Evolutionary conservation across 2,113 vertebrate species (phyloP), one percentile per base, ranked within the genome.

Genomic region (Lagenorhynchus albirostris): DNA sequence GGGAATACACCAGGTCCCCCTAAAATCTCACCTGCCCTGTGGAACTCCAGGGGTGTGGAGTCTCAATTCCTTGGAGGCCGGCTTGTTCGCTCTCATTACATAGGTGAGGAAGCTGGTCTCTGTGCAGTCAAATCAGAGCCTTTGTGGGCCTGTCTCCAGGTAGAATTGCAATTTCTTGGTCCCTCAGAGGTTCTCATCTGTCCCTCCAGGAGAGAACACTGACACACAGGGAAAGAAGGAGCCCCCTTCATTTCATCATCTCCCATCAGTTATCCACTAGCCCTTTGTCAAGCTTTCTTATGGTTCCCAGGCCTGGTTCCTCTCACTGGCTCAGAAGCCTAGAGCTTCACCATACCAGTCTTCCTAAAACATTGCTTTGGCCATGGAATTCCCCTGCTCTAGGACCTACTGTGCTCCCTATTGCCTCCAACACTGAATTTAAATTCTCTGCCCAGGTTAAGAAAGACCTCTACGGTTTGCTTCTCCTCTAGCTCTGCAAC

Each of bases 291-390:
- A 77, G 77, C 1, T 3, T 53, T 31, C 33, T 25, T 3, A 14
- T 3, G 20, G 25, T 21, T 50, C 41, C 65, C 63, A 5, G 21
- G 36, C 17, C 2, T 2, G 31, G 31, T 26, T 31, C n/a, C 23
- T 68, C 26, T 1, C 6, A 0, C 21, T 17, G 4, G 10, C 63
- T 50, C 89, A 38, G 84, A 68, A 44, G 23, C 7, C 31, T 25
- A 53, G 47, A 67, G 17, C 4, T 23, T n/a, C 17, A 20, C 25
- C 21, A 31, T 8, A 0, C 5, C 36, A 25, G 41, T 1, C 13
- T 47, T 58, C 70, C 74, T n/a, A 12, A 29, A 38, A 41, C 3
- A 1, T 11, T 3, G 10, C 33, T 50, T 20, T 33, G 55, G 47
- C 58, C 13, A 3, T 25, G 47, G 25, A 47, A 31, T 7, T 26